A percentile compares a stretch with the other conserved stretches of the same genome.
These are phyloP conservation scores for Caenorhabditis afra DNA, from an alignment of 2,888 invertebrate genomes.

Conservation along the genomic window DNA sequence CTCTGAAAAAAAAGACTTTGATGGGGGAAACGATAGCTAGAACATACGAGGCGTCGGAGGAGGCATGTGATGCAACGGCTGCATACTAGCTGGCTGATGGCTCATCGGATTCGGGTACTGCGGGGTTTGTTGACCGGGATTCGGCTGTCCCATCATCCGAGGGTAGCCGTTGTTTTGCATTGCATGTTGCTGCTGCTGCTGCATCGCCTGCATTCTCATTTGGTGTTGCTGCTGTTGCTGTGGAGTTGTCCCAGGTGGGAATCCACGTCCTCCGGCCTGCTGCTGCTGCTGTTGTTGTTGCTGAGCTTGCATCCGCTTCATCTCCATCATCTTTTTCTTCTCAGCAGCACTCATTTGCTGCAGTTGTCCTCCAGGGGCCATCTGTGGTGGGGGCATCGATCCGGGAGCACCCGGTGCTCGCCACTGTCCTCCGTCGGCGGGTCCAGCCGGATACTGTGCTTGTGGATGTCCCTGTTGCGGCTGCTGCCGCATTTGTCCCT, in stretches of 20 bases:
- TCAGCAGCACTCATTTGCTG: slow-evolving; percentile 30
- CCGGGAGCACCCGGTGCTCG: not conserved
- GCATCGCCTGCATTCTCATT: slow-evolving; percentile 9
- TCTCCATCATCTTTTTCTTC: slow-evolving; percentile 35
- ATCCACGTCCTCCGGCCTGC: not conserved
- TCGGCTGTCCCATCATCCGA: slow-evolving; percentile 24
- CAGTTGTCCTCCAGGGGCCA: slow-evolving; percentile 12
- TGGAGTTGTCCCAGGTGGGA: slow-evolving; percentile 13
- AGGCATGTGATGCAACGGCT: slow-evolving; percentile 23
- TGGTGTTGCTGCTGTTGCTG: slow-evolving; percentile 44
- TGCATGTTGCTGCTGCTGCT: slow-evolving; percentile 35
- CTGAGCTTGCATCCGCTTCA: slow-evolving; percentile 27
- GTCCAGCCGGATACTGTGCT: no score
- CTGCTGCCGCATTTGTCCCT: no score
- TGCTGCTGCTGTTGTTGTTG: not conserved
- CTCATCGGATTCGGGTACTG: slow-evolving; percentile 11
- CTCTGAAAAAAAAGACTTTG: slow-evolving; percentile 27
- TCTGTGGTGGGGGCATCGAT: slow-evolving; percentile 27
- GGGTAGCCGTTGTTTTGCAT: slow-evolving; percentile 12
- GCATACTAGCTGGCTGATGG: not conserved
- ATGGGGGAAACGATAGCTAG: not conserved
- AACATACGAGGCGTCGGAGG: slow-evolving; percentile 35
- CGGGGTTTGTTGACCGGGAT: not conserved
- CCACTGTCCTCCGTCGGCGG: not conserved
- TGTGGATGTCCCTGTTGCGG: not conserved